These are phyloP conservation scores for Branchipolynoe longqiensis DNA, from an alignment of 2,888 invertebrate species.

Conservation along the genomic window DNA sequence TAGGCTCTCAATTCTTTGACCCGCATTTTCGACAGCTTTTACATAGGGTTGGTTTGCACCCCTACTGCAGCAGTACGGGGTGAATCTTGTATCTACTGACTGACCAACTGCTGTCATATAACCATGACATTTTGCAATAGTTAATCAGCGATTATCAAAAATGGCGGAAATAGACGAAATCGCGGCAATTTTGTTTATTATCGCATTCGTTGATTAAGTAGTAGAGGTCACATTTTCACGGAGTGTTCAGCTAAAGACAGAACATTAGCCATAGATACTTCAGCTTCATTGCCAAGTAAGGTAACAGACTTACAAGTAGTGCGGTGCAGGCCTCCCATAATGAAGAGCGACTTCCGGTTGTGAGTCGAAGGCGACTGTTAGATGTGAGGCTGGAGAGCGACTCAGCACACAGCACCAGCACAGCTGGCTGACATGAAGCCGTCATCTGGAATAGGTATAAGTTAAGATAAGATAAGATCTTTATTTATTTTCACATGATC, in stretches of 20 bases:
- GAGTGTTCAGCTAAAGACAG: background rate
- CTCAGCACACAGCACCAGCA: background rate
- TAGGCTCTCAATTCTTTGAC: too few species aligned
- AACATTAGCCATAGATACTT: background rate
- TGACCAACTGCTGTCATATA: too few species aligned
- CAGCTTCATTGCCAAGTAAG: too few species aligned
- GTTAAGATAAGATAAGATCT: background rate
- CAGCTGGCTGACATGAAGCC: background rate
- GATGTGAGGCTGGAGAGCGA: background rate
- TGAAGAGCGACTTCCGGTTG: constrained; percentile 68
- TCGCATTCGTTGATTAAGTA: too few species aligned
- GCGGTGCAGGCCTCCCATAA: constrained; percentile 73
- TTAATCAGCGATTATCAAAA: too few species aligned
- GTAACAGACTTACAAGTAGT: constrained; percentile 72
- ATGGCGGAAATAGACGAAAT: too few species aligned
- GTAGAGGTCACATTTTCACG: background rate
- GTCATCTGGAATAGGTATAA: background rate
- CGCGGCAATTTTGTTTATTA: too few species aligned
- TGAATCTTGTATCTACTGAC: too few species aligned
- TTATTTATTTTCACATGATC: background rate
- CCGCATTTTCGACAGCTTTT: too few species aligned
- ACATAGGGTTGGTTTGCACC: too few species aligned
- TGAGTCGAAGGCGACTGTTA: constrained; percentile 66
- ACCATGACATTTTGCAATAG: too few species aligned
- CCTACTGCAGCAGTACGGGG: too few species aligned